Base-by-base conservation (phyloP, 2,113 vertebrate genomes). In the Microcebus ravelobensis region DNA sequence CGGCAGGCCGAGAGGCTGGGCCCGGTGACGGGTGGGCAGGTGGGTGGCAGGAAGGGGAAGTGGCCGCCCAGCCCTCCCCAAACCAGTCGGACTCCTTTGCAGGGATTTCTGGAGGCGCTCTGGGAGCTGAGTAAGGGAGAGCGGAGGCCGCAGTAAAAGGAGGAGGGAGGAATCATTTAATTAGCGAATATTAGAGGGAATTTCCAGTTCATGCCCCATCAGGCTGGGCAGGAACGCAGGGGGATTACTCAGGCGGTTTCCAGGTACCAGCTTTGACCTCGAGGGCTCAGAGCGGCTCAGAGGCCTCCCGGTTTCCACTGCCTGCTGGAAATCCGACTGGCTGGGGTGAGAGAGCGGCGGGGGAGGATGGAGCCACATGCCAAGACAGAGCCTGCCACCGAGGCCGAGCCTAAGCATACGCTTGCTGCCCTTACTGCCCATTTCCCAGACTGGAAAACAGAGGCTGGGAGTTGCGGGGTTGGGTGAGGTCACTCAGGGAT, bases 121-220 rank as follows among this genome's bases (percentile, higher is more conserved):
- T 1, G 84, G 59, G 88, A 73, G 95, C 96, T 91, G 94, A 96
- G 93, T 94, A 90, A 95, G 91, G 91, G 83, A 87, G 89, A 67
- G 48, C 23, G 3, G 96, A 94, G 96, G 85, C 76, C 2, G 4
- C 3, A 13, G 39, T 73, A 23, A 36, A 45, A 36, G 81, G 57
- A 50, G 39, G 67, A 52, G 52, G 86, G 90, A 76, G 71, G 91
- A 77, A 74, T 92, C 42, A 67, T 96, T 93, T 97, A 97, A 97
- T 97, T 88, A 97, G 91, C 6, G 8, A 71, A 57, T 63, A 67
- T 94, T 95, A 68, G 17, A 63, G 96, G 97, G 97, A 96, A 96
- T 97, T 97, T 97, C 98, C 97, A 97, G 97, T 94, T 95, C 91
- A 2, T 97, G 95, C 91, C 76, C 95, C 84, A 13, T 87, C 82